Percentiles rank a stretch among this genome's conserved stretches.
Evolutionary conservation across 2,888 invertebrate species (phyloP).

Genomic region (Lottia gigantea): DNA sequence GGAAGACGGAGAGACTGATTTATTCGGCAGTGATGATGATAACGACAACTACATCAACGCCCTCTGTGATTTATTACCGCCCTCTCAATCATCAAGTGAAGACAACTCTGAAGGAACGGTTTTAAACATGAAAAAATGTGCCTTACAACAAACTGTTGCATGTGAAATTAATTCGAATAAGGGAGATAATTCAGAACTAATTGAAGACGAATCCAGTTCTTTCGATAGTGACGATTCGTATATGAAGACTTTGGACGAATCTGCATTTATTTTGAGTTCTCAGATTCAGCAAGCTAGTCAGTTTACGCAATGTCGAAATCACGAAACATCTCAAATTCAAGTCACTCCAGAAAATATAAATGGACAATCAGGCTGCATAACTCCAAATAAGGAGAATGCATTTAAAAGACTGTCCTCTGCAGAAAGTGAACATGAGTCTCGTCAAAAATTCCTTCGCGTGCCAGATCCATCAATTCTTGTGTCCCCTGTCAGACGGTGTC

Average conservation of each 20-base stretch:
- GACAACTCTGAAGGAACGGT: not conserved
- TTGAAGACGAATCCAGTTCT: not conserved
- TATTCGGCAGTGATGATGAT: not conserved
- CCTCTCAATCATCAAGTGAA: not conserved
- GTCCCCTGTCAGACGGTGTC: not conserved
- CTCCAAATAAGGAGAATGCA: not conserved
- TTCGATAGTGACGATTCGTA: constrained; percentile 7
- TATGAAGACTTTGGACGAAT: not conserved
- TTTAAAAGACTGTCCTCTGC: not conserved
- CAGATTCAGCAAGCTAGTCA: not conserved
- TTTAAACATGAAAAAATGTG: not conserved
- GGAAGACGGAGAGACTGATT: too few relatives aligned
- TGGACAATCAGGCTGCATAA: not conserved
- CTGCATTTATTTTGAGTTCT: not conserved
- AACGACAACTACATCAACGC: not conserved
- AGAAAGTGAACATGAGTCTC: not conserved
- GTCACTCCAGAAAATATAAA: not conserved
- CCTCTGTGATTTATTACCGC: not conserved
- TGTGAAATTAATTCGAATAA: not conserved
- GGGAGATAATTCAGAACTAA: not conserved
- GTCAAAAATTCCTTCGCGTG: not conserved
- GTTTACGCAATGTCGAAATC: not conserved
- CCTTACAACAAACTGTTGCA: too few relatives aligned
- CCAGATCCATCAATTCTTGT: not conserved
- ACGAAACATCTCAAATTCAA: not conserved